Percentiles rank a stretch among this genome's conserved stretches.
Conservation (phyloP, 2,113 vertebrate species). For the Melanotaenia duboulayi region DNA sequence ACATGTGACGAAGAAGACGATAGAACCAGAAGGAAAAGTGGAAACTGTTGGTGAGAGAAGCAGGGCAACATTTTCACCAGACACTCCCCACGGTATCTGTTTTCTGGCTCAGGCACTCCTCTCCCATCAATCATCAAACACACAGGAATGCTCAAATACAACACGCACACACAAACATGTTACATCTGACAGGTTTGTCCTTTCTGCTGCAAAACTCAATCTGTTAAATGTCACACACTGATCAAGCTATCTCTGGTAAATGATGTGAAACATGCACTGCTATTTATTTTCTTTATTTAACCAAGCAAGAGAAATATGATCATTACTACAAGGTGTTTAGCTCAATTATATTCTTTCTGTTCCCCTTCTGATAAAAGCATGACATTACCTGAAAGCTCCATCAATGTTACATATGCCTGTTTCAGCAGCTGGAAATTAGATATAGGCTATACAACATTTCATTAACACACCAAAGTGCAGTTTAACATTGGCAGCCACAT, state of each 20-base stretch:
- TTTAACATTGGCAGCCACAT: not conserved
- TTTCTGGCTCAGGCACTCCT: conserved; percentile 20
- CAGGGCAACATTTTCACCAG: conserved; percentile 15
- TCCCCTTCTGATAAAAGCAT: not conserved
- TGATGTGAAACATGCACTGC: conserved; percentile 28
- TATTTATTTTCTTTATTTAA: conserved; percentile 52
- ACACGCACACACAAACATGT: conserved; percentile 2
- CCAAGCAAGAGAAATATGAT: conserved; percentile 23
- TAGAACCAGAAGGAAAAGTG: conserved; percentile 14
- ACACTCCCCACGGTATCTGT: conserved; percentile 38
- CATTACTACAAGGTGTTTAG: conserved; percentile 11
- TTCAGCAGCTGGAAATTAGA: not conserved
- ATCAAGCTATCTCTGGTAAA: conserved; percentile 50
- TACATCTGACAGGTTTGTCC: conserved; percentile 51
- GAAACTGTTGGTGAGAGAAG: conserved; percentile 1
- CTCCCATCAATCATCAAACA: conserved; percentile 65
- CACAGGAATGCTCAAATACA: conserved; percentile 25
- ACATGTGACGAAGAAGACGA: conserved; percentile 34
- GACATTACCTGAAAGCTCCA: not conserved
- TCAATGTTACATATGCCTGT: not conserved
- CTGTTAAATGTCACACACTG: conserved; percentile 73
- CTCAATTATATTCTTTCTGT: conserved; percentile 4
- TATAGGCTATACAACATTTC: not conserved
- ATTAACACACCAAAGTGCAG: not conserved
- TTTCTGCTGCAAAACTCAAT: conserved; percentile 58